Conservation (phyloP, 2,797 vertebrate species). For the Coracias cyanogaster region DNA sequence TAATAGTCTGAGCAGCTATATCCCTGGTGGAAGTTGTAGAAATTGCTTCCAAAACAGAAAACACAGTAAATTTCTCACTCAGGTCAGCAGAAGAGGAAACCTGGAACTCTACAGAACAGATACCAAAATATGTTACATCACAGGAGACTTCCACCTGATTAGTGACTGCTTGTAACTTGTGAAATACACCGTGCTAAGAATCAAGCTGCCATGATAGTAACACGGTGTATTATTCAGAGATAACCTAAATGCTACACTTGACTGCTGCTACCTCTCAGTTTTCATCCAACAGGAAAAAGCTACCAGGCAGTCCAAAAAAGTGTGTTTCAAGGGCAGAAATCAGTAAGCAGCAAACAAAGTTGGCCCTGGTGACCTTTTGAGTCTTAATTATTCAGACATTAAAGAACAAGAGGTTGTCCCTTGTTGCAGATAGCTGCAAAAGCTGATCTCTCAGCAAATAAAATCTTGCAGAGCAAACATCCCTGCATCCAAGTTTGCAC, state of each 20-base stretch:
- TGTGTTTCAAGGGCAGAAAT: neutral
- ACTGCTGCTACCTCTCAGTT: neutral
- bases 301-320: neutral
- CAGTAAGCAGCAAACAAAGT: neutral
- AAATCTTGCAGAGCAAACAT: neutral
- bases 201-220: neutral
- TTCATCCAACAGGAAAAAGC: neutral
- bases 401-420: neutral
- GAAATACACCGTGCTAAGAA: neutral
- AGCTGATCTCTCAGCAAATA: neutral
- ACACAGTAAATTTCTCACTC: neutral
- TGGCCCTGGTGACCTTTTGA: neutral
- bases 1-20: neutral
- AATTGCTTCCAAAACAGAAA: neutral
- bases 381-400: neutral
- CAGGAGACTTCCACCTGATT: neutral
- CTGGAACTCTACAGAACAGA: neutral
- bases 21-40: neutral
- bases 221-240: neutral
- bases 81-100: neutral
- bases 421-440: neutral
- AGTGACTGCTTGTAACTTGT: neutral
- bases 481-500: neutral
- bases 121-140: neutral
- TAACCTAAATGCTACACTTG: neutral